Evolutionary conservation across 1,140 invertebrate species (phyloP).

Genomic region (Heliconius hewitsoni): DNA sequence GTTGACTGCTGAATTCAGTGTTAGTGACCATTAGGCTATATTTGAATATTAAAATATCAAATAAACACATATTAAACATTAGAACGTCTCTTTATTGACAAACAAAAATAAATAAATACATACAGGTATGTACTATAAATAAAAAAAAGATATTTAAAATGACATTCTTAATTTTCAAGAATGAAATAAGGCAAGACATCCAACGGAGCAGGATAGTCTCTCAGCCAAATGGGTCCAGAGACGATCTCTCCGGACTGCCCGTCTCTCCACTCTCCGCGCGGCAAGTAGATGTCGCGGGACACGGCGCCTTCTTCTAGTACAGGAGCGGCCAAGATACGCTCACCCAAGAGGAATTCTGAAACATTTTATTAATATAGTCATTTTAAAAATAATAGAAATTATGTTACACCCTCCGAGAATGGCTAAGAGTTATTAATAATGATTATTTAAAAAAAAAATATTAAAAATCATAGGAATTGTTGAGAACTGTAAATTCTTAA

Average conservation of each 20-base stretch:
- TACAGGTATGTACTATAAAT: not conserved
- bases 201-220: conserved; percentile 86
- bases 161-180: conserved; percentile 35
- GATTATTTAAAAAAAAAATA: no score
- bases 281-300: conserved; percentile 89
- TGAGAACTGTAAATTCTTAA: no score
- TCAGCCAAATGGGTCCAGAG: conserved; percentile 82
- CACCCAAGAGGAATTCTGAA: conserved; percentile 91
- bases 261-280: conserved; percentile 69
- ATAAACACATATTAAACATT: no score
- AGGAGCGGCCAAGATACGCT: conserved; percentile 90
- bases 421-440: no score
- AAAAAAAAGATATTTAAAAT: not conserved
- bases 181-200: conserved; percentile 85
- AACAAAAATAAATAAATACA: not conserved
- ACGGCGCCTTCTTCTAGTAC: conserved; percentile 85
- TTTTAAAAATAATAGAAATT: no score
- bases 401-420: no score
- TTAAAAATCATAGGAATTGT: no score
- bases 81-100: not conserved
- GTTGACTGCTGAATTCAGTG: no score
- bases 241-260: conserved; percentile 67
- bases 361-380: conserved; percentile 34
- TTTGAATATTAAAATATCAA: no score
- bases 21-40: no score